phyloP scores from a whole-genome alignment of 2,797 vertebrate species.

The Pseudochromis fuscus region DNA sequence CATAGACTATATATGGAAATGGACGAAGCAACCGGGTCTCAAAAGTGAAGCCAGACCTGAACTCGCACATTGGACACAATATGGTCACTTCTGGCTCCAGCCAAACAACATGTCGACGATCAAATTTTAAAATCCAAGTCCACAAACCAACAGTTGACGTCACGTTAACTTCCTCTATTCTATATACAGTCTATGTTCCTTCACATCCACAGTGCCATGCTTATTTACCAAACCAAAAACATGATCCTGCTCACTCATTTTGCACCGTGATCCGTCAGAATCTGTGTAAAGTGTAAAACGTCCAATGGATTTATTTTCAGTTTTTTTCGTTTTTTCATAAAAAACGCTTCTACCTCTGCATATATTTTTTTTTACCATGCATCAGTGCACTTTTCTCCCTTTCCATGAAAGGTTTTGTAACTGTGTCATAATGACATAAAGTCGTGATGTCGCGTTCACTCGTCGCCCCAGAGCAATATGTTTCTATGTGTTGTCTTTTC shows the following conservation, averaged over 20 bases:
- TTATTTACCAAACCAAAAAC: constrained; percentile 61
- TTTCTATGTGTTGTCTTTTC: constrained; percentile 44
- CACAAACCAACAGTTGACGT: too few species aligned
- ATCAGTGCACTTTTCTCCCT: constrained; percentile 64
- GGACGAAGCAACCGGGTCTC: too few species aligned
- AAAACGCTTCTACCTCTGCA: constrained; percentile 78
- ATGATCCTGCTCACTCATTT: constrained; percentile 31
- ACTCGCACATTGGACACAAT: too few species aligned
- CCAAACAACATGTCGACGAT: too few species aligned
- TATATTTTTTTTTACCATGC: constrained; percentile 44
- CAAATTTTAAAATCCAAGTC: too few species aligned
- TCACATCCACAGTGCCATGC: constrained; percentile 61
- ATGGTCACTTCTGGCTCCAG: too few species aligned
- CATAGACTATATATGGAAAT: too few species aligned
- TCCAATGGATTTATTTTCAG: constrained; percentile 24
- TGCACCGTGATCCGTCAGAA: constrained; percentile 19
- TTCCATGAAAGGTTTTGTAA: constrained; percentile 79
- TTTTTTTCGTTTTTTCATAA: constrained; percentile 29
- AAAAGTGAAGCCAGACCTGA: too few species aligned
- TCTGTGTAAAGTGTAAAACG: constrained; percentile 36
- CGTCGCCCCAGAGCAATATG: constrained; percentile 43
- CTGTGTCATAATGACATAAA: constrained; percentile 79
- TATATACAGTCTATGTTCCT: too few species aligned
- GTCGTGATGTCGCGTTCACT: constrained; percentile 44
- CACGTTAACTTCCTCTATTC: too few species aligned